Evolutionary conservation across 2,797 vertebrate genomes (phyloP), one percentile per base, ranked within the genome.

Genomic region (Ibycter americanus): DNA sequence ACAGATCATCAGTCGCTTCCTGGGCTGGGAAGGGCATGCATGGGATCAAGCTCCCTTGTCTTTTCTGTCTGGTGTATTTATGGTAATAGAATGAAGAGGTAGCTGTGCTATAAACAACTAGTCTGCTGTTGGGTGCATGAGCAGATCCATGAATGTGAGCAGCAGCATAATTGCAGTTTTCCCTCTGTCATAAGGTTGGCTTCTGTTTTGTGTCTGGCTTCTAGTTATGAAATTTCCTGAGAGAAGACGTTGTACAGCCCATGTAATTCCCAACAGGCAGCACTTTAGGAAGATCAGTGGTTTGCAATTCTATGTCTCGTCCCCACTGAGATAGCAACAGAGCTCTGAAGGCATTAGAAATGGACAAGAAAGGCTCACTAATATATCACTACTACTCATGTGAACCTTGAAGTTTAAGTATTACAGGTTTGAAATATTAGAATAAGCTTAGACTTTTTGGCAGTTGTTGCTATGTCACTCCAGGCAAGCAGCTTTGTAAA

Each of bases 141-240:
- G 56, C 72, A 89, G 91, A 78, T 62, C 73, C 0, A 1, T 71
- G 61, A 74, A 90, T 93, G 71, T 56, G 76, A 93, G 74, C 93
- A 72, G 78, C 83, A 71, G 59, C 74, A 17, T 91, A 92, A 90
- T 95, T 96, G 92, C 6, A 31, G 62, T 89, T 96, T 93, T 89
- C 72, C 67, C 46, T 78, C 84, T 94, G 90, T 92, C 74, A 23
- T 11, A 84, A 89, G 92, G 71, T 58, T 87, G 72, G 96, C 81
- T 96, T 96, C 93, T 96, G 96, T 65, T 97, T 94, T 91, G 72
- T 91, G 38, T 94, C 93, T 93, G 95, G 65, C 65, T 94, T 83
- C 83, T 74, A 56, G 63, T 91, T 96, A 94, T 27, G 89, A 90
- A 67, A 93, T 94, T 95, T 97, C 65, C 83, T 94, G 74, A 67